Conservation (phyloP, 1,140 invertebrate genomes). For the Rhagoletis pomonella region DNA sequence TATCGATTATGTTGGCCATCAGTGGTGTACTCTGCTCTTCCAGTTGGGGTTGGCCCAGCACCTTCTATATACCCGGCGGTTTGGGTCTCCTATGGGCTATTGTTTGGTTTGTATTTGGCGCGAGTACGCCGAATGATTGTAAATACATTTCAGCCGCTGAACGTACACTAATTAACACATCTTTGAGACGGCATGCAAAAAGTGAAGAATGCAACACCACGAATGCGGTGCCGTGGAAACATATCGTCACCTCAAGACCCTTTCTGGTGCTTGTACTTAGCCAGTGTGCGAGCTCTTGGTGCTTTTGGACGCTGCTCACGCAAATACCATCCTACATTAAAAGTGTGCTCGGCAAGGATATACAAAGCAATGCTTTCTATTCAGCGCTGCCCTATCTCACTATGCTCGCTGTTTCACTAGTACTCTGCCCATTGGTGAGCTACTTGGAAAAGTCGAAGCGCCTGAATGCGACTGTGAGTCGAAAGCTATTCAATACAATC, state of each 20-base stretch:
- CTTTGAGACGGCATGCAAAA: constrained; percentile 57
- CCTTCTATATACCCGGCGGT: constrained; percentile 85
- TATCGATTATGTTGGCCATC: constrained; percentile 75
- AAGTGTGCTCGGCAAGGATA: constrained; percentile 85
- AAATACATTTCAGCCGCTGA: constrained; percentile 78
- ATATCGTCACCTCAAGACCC: constrained; percentile 86
- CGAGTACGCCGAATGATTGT: constrained; percentile 80
- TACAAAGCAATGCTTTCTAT: constrained; percentile 82
- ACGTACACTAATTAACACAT: constrained; percentile 77
- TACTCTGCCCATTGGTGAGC: constrained; percentile 80
- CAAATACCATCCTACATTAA: constrained; percentile 94
- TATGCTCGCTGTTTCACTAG: constrained; percentile 82
- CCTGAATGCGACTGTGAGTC: constrained; percentile 75
- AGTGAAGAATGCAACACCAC: not conserved
- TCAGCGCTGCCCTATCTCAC: constrained; percentile 87
- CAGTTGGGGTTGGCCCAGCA: constrained; percentile 82
- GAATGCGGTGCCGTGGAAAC: constrained; percentile 80
- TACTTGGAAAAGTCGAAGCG: constrained; percentile 77
- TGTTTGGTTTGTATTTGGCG: constrained; percentile 79
- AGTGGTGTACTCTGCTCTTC: constrained; percentile 79
- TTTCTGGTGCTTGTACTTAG: constrained; percentile 89
- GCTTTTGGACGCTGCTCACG: constrained; percentile 93
- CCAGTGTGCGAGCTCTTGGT: constrained; percentile 94
- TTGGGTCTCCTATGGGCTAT: constrained; percentile 78
- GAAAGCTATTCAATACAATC: constrained; percentile 83